phyloP scores from a whole-genome alignment of 2,113 vertebrate genomes.

The Dasyprocta punctata region DNA sequence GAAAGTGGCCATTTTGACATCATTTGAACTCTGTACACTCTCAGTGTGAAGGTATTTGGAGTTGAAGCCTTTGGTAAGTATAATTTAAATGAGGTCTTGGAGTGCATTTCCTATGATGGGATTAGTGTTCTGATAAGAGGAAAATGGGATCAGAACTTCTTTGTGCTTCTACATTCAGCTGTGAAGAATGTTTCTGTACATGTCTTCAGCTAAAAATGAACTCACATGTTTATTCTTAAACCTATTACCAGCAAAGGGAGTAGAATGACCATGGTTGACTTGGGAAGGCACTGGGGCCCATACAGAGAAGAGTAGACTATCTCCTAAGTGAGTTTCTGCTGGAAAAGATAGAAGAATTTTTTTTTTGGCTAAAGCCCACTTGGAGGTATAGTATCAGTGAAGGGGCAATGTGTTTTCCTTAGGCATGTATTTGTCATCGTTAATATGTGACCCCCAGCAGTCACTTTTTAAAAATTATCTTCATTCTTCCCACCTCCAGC shows the following conservation, averaged over 20 bases:
- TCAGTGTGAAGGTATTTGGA: background rate
- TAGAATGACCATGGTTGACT: background rate
- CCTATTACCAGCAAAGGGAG: background rate
- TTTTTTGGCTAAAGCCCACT: background rate
- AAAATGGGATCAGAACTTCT: background rate
- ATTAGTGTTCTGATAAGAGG: background rate
- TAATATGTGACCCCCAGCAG: background rate
- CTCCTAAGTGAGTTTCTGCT: background rate
- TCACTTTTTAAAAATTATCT: background rate
- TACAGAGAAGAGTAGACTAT: background rate
- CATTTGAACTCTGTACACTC: background rate
- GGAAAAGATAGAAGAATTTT: background rate
- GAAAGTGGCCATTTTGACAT: background rate
- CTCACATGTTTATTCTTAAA: background rate
- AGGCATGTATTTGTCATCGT: background rate
- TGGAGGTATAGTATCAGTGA: background rate
- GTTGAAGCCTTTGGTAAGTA: background rate
- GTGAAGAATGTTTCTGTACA: background rate
- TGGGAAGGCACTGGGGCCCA: background rate
- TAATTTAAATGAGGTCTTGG: background rate
- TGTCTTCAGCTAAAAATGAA: background rate
- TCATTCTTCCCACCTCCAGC: background rate
- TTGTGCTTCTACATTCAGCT: background rate
- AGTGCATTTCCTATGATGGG: background rate
- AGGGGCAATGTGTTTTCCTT: background rate